These are phyloP conservation scores for Carassius carassius DNA, from an alignment of 2,113 vertebrate genomes.

Conservation along the genomic window DNA sequence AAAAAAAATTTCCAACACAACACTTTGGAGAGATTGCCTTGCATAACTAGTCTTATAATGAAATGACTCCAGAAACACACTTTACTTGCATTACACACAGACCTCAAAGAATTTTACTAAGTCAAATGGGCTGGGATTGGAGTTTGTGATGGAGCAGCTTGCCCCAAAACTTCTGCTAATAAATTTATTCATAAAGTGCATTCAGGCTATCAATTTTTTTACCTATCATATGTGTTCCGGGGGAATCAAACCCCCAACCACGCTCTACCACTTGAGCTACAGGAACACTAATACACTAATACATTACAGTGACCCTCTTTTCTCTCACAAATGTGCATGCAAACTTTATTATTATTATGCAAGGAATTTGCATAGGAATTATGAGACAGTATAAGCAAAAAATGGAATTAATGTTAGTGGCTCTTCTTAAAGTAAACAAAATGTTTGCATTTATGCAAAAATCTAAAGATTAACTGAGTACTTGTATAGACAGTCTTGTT, in stretches of 20 bases:
- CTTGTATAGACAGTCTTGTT: background rate
- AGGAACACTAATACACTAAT: too few relatives aligned
- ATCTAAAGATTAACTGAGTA: background rate
- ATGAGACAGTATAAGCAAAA: background rate
- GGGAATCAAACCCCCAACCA: too few relatives aligned
- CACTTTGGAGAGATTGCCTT: background rate
- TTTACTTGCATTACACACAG: background rate
- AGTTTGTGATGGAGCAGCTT: too few relatives aligned
- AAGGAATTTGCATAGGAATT: background rate
- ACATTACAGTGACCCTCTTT: background rate
- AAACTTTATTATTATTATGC: background rate
- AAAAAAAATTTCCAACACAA: background rate
- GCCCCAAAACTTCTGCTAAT: background rate
- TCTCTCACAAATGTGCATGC: background rate
- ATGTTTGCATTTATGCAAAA: background rate
- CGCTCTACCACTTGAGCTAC: too few relatives aligned
- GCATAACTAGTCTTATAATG: too few relatives aligned
- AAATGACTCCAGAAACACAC: background rate
- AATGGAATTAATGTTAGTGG: background rate
- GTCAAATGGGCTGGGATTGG: slow-evolving; percentile 1
- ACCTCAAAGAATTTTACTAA: background rate
- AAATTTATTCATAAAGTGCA: too few relatives aligned
- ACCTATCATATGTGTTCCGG: too few relatives aligned
- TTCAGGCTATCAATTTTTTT: too few relatives aligned
- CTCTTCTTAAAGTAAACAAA: background rate